phyloP scores from a whole-genome alignment of 2,797 vertebrate species.

The Xenops minutus region DNA sequence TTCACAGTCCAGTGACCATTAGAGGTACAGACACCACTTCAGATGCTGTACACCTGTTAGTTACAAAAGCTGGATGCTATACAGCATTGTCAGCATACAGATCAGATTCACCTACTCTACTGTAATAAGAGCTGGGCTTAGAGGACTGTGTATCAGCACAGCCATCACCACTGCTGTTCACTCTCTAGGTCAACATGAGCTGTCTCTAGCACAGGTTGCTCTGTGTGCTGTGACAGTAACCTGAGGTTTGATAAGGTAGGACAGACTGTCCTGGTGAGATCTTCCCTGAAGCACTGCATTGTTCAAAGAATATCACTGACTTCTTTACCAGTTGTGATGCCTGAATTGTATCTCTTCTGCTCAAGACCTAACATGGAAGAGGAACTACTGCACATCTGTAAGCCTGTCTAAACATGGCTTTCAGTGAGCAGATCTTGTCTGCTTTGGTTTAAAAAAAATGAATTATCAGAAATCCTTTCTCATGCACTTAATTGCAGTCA shows the following conservation, averaged over 20 bases:
- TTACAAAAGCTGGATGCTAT: neutral
- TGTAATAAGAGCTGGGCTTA: neutral
- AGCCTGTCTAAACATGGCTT: neutral
- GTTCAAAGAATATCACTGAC: neutral
- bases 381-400: neutral
- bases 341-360: neutral
- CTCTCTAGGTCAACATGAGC: neutral
- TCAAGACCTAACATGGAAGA: neutral
- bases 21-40: neutral
- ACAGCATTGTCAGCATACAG: neutral
- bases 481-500: neutral
- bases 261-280: neutral
- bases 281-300: neutral
- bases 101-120: neutral
- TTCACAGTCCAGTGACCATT: neutral
- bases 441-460: neutral
- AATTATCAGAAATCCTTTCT: neutral
- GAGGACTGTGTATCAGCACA: neutral
- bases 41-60: neutral
- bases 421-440: neutral
- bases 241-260: neutral
- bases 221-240: neutral
- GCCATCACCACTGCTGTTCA: neutral
- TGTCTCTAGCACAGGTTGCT: neutral
- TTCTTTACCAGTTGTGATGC: neutral